Conservation (phyloP, 2,797 vertebrate genomes). For the Sternotherus odoratus region DNA sequence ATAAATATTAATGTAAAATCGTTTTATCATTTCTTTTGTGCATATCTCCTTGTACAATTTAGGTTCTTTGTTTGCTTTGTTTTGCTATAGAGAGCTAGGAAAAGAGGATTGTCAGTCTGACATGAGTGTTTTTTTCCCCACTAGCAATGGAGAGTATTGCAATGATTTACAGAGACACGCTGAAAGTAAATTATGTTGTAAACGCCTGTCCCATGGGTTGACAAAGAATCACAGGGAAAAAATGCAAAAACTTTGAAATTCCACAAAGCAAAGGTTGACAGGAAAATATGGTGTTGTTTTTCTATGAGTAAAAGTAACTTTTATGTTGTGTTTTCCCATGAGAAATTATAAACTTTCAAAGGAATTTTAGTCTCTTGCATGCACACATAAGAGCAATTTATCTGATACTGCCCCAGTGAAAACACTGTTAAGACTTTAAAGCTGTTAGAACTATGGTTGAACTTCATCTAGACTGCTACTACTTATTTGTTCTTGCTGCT, state of each 20-base stretch:
- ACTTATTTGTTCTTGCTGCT: slow-evolving; percentile 85
- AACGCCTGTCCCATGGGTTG: slow-evolving; percentile 85
- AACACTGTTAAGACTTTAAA: slow-evolving; percentile 85
- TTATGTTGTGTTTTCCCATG: slow-evolving; percentile 87
- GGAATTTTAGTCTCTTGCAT: slow-evolving; percentile 85
- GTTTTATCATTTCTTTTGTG: background rate
- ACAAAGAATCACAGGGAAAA: slow-evolving; percentile 86
- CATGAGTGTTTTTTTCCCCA: slow-evolving; percentile 39
- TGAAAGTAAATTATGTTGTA: slow-evolving; percentile 90
- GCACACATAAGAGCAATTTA: slow-evolving; percentile 87
- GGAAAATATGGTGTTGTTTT: slow-evolving; percentile 89
- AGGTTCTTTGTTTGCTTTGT: slow-evolving; percentile 8
- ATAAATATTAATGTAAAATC: background rate
- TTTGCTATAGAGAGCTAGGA: slow-evolving; percentile 23
- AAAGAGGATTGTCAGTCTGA: slow-evolving; percentile 73
- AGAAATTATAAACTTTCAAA: slow-evolving; percentile 91
- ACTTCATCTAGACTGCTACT: slow-evolving; percentile 83
- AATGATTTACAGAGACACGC: slow-evolving; percentile 88
- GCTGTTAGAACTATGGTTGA: slow-evolving; percentile 83
- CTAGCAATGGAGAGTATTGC: slow-evolving; percentile 82
- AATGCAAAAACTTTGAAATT: slow-evolving; percentile 88
- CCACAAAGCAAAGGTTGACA: slow-evolving; percentile 88
- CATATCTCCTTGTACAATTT: background rate
- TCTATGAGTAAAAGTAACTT: slow-evolving; percentile 87
- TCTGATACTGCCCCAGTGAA: slow-evolving; percentile 84